Evolutionary conservation across 2,113 vertebrate genomes (phyloP), one percentile per base, ranked within the genome.

Genomic region (Arothron firmamentum): DNA sequence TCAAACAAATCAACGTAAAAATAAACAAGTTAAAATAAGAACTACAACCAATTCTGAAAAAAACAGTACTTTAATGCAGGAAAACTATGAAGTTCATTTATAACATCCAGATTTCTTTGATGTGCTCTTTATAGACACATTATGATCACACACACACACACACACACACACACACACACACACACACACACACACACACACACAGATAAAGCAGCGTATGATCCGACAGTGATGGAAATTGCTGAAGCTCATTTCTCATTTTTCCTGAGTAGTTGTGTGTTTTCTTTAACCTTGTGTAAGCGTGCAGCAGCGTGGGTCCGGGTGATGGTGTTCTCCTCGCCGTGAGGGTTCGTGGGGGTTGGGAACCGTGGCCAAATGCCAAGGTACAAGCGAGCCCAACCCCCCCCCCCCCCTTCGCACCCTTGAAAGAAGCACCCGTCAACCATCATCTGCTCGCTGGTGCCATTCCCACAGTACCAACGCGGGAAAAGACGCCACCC

Each of bases 331-430:
- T 53, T 70, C 65, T 60, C 62, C 45, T 43, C 20, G 71, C 64
- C 61, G 52, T 58, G 52, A 67, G 65, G 52, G 53, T 41, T 56
- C 54, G 6, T 75, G 78, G 80, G 80, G 81, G 81, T 67, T 80
- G 78, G 79, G 72, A 72, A 78, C 64, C 17, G 2, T 83, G 81
- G 77, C 70, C 54, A 53, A 41, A 56, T 78, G 78, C 78, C 83
- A 83, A 71, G 9, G 62, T 56, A 51, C 2, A 1, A 38, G 9
- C 4, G 43, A 67, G 51, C 70, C 78, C 70, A 77, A 46, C 62
- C 74, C 69, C 68, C 71, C 49, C 42, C 62, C 74, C 69, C 68
- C 71, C 49, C 42, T 50, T 45, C 43, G 58, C 60, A 51, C 63
- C 66, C 19, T 19, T 47, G 25, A 25, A 68, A 70, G 6, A 48